Base-by-base conservation (phyloP, 2,888 invertebrate species). In the Drosophila subsilvestris region DNA sequence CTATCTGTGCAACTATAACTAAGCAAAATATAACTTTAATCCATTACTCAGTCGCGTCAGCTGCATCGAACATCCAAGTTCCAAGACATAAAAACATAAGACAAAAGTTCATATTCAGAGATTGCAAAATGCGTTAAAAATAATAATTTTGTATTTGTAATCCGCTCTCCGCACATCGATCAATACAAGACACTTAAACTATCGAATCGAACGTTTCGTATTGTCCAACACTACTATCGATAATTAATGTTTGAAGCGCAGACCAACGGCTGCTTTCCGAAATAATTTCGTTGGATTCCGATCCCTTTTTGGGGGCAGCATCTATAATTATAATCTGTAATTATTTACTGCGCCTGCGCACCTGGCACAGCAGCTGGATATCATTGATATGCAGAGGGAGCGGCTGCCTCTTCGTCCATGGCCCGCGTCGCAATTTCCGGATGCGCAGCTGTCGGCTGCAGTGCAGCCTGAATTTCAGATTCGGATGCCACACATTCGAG, bases 401-500 rank as follows among this genome's bases (percentile, higher is more conserved):
- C n/a, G 89, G 81, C 63, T 74, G 62, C 53, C 87, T 58, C 14
- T 76, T 75, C 49, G 66, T 61, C 78, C 86, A 83, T 12, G 54
- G 71, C 7, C 75, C 68, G 18, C 83, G 78, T 22, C 75, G 57
- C 67, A 83, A 49, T 53, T 79, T 76, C 8, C 83, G 75, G 20
- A 81, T 80, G 60, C 85, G 81, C 76, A 88, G 68, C 61, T 88
- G 87, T 1, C 85, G 79, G 42, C 81, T 75, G 69, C 88, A 86
- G 55, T 85, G 79, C 9, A 85, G 62, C 51, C 76, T 69, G 42
- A 86, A 86, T 57, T 80, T 88, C 0, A 85, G 67, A 78, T 88
- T 77, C 7, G 88, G 89, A 75, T 74, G 75, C 85, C 87, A 85
- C 18, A 74, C 63, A 37, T 37, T 37, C 37, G 37, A 37, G 53